phyloP scores from a whole-genome alignment of 2,797 vertebrate species.

The Trachops cirrhosus region DNA sequence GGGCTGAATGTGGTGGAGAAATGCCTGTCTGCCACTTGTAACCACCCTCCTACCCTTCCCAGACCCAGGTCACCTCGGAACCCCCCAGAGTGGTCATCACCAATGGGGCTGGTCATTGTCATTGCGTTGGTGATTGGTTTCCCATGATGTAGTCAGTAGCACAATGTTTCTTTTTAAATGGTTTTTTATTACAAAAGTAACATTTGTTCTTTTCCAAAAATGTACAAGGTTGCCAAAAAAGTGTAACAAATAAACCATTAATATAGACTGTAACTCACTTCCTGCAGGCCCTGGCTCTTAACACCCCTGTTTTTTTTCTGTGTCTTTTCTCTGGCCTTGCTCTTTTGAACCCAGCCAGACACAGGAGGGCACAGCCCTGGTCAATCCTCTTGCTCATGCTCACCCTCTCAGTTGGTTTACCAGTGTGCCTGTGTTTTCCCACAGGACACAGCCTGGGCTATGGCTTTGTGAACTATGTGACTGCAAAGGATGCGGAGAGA shows the following conservation, averaged over 20 bases:
- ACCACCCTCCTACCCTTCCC: background rate
- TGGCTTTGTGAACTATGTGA: constrained; percentile 99
- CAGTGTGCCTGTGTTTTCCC: constrained; percentile 70
- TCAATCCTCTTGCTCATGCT: background rate
- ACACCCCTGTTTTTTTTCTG: background rate
- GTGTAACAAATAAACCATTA: background rate
- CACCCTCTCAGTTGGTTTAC: background rate
- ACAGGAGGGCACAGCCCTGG: background rate
- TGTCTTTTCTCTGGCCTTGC: background rate
- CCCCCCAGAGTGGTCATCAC: too few relatives aligned
- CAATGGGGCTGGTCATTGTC: background rate
- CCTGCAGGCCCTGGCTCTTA: background rate
- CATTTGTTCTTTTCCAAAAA: constrained; percentile 4
- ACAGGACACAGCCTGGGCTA: constrained; percentile 99
- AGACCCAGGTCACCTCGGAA: background rate
- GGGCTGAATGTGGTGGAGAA: background rate
- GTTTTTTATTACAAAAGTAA: background rate
- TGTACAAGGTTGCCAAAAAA: background rate
- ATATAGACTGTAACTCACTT: background rate
- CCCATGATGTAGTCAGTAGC: background rate
- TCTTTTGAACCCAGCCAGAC: background rate
- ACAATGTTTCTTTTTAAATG: background rate
- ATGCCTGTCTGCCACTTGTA: background rate
- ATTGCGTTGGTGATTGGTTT: background rate
- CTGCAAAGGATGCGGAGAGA: constrained; percentile 99